Evolutionary conservation across 2,113 vertebrate genomes (phyloP), one percentile per base, ranked within the genome.

Genomic region (Neoarius graeffei): DNA sequence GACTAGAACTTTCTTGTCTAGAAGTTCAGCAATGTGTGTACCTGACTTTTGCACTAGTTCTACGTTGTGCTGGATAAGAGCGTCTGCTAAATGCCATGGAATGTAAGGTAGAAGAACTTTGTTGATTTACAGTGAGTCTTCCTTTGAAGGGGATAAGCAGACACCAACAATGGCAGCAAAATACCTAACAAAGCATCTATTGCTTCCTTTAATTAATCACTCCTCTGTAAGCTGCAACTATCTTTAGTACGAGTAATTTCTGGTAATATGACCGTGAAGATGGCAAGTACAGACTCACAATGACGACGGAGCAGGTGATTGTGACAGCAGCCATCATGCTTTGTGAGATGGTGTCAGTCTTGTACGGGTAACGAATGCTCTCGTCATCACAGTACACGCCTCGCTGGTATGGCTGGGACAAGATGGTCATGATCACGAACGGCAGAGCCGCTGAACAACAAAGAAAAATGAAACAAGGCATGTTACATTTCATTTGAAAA

Each of bases 331-430:
- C 97, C 97, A 99, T 96, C 93, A 97, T 94, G 89, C 96, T 94
- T 0, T 98, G 96, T 8, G 97, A 98, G 93, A 99, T 98, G 92
- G 98, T 99, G 93, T 99, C 98, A 0, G 93, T 89, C 88, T 95
- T 97, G 88, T 97, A 93, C 7, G 98, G 98, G 92, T 99, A 99
- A 62, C 86, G 95, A 93, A 99, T 99, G 94, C 96, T 97, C 85
- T 97, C 95, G 0, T 98, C 98, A 0, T 94, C 89, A 17, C 98
- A 99, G 94, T 98, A 97, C 91, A 99, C 94, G 0, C 97, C 97
- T 15, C 97, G 92, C 84, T 96, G 93, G 93, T 98, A 98, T 0
- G 98, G 98, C 30, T 95, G 91, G 86, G 93, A 97, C 82, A 97
- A 93, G 76, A 98, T 90, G 0, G 94, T 98, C 94, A 99, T 95